Evolutionary conservation across 1,140 invertebrate genomes (phyloP).

Genomic region (Drosophila funebris): DNA sequence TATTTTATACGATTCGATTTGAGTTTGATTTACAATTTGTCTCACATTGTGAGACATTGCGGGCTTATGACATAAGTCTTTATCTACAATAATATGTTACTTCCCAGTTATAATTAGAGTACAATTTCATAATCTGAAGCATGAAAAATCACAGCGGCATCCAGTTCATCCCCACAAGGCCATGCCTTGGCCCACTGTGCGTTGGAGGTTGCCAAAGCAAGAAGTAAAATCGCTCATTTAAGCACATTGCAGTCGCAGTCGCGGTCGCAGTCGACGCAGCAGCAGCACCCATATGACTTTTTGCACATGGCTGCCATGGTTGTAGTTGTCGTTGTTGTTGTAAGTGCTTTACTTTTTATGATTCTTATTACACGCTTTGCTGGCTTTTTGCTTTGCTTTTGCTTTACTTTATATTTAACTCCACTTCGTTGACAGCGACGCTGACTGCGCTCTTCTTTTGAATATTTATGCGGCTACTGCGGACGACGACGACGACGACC

Average conservation of each 20-base stretch:
- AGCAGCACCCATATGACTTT: constrained; percentile 43
- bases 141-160: constrained; percentile 23
- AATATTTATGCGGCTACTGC: constrained; percentile 47
- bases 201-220: constrained; percentile 24
- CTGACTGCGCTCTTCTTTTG: constrained; percentile 43
- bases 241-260: constrained; percentile 8
- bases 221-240: constrained; percentile 38
- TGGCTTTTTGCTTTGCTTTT: constrained; percentile 34
- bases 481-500: constrained; percentile 16
- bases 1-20: constrained; percentile 22
- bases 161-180: constrained; percentile 22
- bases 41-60: constrained; percentile 9
- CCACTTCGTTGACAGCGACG: constrained; percentile 11
- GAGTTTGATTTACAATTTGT: constrained; percentile 41
- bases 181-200: constrained; percentile 50
- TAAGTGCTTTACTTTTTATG: constrained; percentile 62
- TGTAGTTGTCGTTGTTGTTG: constrained; percentile 32
- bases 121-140: constrained; percentile 19
- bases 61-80: background rate
- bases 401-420: constrained; percentile 48
- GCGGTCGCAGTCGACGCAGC: constrained; percentile 7
- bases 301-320: constrained; percentile 38
- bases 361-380: constrained; percentile 74
- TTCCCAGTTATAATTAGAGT: constrained; percentile 21
- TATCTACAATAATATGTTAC: constrained; percentile 9